Evolutionary conservation across 2,888 invertebrate genomes (phyloP).

Genomic region (Dicycla oo): DNA sequence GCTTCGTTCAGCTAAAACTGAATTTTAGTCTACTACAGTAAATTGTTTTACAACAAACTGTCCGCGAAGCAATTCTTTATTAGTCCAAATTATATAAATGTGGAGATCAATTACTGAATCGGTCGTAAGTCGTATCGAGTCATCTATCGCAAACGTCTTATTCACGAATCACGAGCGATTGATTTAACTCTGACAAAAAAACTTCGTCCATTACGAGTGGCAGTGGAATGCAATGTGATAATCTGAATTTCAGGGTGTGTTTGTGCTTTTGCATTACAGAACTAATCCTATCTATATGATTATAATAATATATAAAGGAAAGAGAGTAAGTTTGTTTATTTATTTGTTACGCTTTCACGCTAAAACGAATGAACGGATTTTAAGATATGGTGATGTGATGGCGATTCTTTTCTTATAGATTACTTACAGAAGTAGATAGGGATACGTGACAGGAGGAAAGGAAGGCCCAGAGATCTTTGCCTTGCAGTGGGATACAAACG

Average conservation of each 20-base stretch:
- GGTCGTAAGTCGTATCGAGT: constrained; percentile 16
- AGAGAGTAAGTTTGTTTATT: no score
- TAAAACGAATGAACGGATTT: no score
- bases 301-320: no score
- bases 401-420: not conserved
- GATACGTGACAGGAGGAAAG: not conserved
- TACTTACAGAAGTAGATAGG: no score
- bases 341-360: no score
- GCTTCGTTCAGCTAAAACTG: constrained; percentile 12
- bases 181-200: constrained; percentile 3
- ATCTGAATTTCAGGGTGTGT: not conserved
- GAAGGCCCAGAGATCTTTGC: not conserved
- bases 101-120: constrained; percentile 36
- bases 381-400: not conserved
- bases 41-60: constrained; percentile 46
- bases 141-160: constrained; percentile 36
- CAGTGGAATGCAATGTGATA: not conserved
- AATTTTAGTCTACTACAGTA: constrained; percentile 9
- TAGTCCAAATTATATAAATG: constrained; percentile 42
- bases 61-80: constrained; percentile 28
- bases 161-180: constrained; percentile 18
- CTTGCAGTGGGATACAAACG: not conserved
- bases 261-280: not conserved
- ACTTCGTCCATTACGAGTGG: not conserved
- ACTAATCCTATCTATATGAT: no score